These are phyloP conservation scores for Erythrolamprus reginae DNA, from an alignment of 2,113 vertebrate species.

Conservation along the genomic window DNA sequence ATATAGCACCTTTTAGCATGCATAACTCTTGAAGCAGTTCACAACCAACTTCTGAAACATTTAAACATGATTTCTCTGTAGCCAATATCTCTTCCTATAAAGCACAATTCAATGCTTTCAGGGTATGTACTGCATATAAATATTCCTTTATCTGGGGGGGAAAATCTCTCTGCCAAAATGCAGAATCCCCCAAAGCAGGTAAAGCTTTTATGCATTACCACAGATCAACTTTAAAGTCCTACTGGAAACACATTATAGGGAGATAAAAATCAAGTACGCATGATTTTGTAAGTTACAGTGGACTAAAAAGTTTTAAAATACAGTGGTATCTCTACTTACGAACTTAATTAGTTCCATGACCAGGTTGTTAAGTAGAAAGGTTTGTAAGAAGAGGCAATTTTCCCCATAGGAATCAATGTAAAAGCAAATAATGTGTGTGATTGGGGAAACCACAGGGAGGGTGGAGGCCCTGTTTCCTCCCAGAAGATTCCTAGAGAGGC, in stretches of 20 bases:
- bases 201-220: not conserved
- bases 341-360: too few species aligned
- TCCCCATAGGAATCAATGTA: too few species aligned
- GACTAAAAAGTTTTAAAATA: slow-evolving; percentile 3
- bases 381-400: too few species aligned
- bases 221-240: not conserved
- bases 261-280: not conserved
- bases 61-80: not conserved
- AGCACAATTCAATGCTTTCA: not conserved
- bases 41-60: not conserved
- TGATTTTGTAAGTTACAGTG: not conserved
- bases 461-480: too few species aligned
- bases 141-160: not conserved
- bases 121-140: not conserved
- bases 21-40: not conserved
- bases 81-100: not conserved
- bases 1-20: not conserved
- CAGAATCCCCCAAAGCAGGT: not conserved
- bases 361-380: too few species aligned
- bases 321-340: too few species aligned
- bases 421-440: too few species aligned
- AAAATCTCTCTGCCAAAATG: not conserved
- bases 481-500: too few species aligned
- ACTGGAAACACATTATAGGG: not conserved
- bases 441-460: too few species aligned